A percentile compares a stretch with the other conserved stretches of the same genome.
Conservation (phyloP, 1,140 invertebrate species). For the Saccostrea glomerata region DNA sequence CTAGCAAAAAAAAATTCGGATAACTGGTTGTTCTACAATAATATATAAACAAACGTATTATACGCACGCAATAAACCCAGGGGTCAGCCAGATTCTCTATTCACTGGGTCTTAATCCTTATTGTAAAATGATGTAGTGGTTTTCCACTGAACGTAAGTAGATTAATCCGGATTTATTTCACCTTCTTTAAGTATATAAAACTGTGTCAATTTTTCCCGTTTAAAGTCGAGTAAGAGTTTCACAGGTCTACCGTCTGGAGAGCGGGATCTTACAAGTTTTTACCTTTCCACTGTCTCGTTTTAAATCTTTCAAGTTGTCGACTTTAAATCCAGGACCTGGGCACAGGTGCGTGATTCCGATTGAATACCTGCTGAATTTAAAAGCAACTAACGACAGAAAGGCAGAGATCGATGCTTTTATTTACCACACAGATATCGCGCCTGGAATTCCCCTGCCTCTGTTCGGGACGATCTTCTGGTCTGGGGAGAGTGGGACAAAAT, state of each 20-base stretch:
- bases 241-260: neutral
- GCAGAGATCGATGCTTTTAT: conserved; percentile 23
- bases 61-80: neutral
- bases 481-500: neutral
- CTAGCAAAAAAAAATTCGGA: neutral
- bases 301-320: conserved; percentile 22
- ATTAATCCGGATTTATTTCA: conserved; percentile 18
- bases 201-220: neutral
- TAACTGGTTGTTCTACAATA: neutral
- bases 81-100: neutral
- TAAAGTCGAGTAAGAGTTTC: neutral
- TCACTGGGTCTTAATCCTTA: neutral
- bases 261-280: neutral
- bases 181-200: neutral
- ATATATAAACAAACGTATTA: neutral
- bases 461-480: neutral
- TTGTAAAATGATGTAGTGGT: neutral
- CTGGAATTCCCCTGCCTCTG: neutral
- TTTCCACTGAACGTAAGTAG: neutral
- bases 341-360: conserved; percentile 10
- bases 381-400: conserved; percentile 27
- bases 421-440: neutral
- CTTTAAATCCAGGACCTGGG: conserved; percentile 2
- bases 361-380: conserved; percentile 34
- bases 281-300: neutral